Conservation (phyloP, 37 sponge, comb jelly and placozoan genomes). For the Petrosia ficiformis region DNA sequence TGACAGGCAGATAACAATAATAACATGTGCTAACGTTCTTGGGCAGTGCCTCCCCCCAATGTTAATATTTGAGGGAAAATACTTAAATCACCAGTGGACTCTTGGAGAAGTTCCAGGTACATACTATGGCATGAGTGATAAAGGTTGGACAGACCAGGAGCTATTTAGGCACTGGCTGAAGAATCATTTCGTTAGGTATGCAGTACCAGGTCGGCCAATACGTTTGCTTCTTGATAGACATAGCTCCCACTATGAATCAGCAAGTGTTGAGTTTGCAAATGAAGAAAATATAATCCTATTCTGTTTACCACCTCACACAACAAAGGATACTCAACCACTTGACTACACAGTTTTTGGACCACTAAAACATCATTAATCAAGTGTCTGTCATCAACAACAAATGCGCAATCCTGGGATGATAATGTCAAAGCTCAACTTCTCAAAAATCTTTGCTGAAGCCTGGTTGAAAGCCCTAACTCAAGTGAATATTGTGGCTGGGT, state of each 20-base stretch:
- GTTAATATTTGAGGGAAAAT: too few relatives aligned
- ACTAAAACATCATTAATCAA: constrained; percentile 13
- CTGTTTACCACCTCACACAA: constrained; percentile 18
- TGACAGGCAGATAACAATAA: too few relatives aligned
- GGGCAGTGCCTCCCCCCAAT: too few relatives aligned
- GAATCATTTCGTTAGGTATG: constrained; percentile 30
- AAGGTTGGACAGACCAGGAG: too few relatives aligned
- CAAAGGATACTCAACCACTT: constrained; percentile 16
- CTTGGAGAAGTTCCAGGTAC: too few relatives aligned
- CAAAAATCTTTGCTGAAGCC: too few relatives aligned
- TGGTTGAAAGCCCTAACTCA: too few relatives aligned
- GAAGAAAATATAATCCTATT: constrained; percentile 2
- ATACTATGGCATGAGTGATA: too few relatives aligned
- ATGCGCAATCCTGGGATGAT: background rate
- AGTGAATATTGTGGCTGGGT: too few relatives aligned
- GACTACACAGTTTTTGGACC: constrained; percentile 14
- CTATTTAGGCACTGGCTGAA: too few relatives aligned
- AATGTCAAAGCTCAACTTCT: constrained; percentile 20
- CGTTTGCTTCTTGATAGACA: constrained; percentile 18
- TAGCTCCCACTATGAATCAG: constrained; percentile 29
- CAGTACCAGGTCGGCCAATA: constrained; percentile 5
- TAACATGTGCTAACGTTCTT: too few relatives aligned
- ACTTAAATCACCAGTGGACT: too few relatives aligned
- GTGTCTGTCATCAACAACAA: background rate
- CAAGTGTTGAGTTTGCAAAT: constrained; percentile 1